phyloP scores from a whole-genome alignment of 2,888 invertebrate genomes.

The Ferrisia virgata region DNA sequence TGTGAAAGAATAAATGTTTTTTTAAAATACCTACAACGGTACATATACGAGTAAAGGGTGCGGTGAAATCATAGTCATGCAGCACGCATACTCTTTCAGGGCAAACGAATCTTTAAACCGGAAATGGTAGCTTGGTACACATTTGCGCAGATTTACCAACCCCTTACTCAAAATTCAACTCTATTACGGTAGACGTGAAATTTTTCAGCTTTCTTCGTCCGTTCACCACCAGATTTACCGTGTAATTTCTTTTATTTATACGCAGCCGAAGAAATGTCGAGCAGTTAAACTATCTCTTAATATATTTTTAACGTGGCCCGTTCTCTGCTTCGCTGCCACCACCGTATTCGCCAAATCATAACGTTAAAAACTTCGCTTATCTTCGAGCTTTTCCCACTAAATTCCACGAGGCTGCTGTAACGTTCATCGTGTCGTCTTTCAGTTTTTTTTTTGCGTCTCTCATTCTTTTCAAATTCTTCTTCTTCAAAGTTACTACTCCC shows the following conservation, averaged over 20 bases:
- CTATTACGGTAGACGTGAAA: not conserved
- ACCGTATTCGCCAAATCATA: not conserved
- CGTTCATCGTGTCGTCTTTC: not conserved
- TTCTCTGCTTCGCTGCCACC: not conserved
- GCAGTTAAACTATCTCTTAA: conserved; percentile 18
- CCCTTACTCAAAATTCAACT: not conserved
- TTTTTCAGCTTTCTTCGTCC: not conserved
- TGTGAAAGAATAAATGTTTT: not conserved
- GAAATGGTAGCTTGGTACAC: not conserved
- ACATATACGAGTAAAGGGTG: not conserved
- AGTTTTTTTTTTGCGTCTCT: not conserved
- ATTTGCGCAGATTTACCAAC: not conserved
- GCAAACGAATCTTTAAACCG: not conserved
- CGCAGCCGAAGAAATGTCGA: conserved; percentile 20
- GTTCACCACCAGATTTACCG: conserved; percentile 9
- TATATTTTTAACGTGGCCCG: not conserved
- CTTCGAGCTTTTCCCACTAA: not conserved
- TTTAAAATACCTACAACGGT: not conserved
- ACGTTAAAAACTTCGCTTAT: not conserved
- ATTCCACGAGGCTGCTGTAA: not conserved
- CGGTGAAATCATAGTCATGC: not conserved
- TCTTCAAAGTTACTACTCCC: not conserved
- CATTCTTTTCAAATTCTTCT: not conserved
- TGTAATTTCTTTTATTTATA: conserved; percentile 30
- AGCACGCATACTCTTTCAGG: not conserved